phyloP scores from a whole-genome alignment of 2,113 vertebrate species.

The Zosterops lateralis region DNA sequence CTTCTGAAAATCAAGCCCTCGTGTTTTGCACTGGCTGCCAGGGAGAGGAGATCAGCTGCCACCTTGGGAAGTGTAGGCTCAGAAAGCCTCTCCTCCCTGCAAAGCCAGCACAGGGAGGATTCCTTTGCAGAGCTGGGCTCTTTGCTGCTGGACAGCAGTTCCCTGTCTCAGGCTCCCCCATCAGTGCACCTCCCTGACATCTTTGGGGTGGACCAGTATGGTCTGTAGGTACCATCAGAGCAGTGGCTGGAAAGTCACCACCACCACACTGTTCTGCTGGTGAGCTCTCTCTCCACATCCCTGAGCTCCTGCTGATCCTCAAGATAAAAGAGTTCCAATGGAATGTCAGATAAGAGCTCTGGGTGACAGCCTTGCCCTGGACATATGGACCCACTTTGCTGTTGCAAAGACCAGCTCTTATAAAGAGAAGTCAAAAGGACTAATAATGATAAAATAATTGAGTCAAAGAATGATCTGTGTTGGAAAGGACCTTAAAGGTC shows the following conservation, averaged over 20 bases:
- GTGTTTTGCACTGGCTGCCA: background rate
- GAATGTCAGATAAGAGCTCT: background rate
- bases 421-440: background rate
- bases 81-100: background rate
- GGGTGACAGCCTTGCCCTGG: background rate
- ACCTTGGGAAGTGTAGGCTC: background rate
- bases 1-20: conserved; percentile 29
- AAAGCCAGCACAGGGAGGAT: background rate
- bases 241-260: background rate
- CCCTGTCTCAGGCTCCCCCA: background rate
- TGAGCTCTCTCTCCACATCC: background rate
- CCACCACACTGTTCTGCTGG: background rate
- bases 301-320: background rate
- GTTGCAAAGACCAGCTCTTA: background rate
- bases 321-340: background rate
- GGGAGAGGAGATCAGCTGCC: background rate
- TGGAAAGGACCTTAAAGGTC: background rate
- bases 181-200: rapidly evolving
- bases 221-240: background rate
- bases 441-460: background rate
- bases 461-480: background rate
- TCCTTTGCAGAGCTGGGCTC: background rate
- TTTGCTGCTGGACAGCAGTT: background rate
- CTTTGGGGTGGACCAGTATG: background rate
- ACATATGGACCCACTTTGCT: rapidly evolving